phyloP scores from a whole-genome alignment of 1,140 invertebrate genomes.

The Mizuhopecten yessoensis region DNA sequence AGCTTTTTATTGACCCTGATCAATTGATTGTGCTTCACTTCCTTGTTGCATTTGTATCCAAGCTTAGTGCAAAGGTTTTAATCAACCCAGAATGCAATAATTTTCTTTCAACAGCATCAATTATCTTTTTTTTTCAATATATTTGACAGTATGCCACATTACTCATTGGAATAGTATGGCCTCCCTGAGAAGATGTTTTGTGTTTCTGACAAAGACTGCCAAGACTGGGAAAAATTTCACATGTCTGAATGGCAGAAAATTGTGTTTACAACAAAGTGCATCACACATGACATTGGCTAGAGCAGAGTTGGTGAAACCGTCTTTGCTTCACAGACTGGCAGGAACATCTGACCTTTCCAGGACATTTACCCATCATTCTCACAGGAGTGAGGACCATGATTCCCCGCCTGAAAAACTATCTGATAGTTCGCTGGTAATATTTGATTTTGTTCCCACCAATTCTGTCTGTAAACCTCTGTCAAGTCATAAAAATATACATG shows the following conservation, averaged over 20 bases:
- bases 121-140: neutral
- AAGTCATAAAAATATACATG: too few relatives aligned
- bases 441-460: neutral
- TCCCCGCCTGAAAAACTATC: neutral
- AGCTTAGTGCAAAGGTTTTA: too few relatives aligned
- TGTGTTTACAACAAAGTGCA: neutral
- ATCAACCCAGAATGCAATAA: too few relatives aligned
- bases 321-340: neutral
- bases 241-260: neutral
- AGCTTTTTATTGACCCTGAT: too few relatives aligned
- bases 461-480: too few relatives aligned
- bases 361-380: neutral
- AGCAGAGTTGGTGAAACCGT: neutral
- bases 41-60: too few relatives aligned
- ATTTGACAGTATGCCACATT: neutral
- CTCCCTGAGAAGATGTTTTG: neutral
- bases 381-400: neutral
- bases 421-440: neutral
- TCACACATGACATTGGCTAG: neutral
- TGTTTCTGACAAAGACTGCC: slow-evolving; percentile 14
- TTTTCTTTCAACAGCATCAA: too few relatives aligned
- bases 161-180: neutral
- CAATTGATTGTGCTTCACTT: too few relatives aligned
- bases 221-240: neutral
- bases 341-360: neutral